Conservation (phyloP, 2,113 vertebrate species). For the Corythornis vintsioides region DNA sequence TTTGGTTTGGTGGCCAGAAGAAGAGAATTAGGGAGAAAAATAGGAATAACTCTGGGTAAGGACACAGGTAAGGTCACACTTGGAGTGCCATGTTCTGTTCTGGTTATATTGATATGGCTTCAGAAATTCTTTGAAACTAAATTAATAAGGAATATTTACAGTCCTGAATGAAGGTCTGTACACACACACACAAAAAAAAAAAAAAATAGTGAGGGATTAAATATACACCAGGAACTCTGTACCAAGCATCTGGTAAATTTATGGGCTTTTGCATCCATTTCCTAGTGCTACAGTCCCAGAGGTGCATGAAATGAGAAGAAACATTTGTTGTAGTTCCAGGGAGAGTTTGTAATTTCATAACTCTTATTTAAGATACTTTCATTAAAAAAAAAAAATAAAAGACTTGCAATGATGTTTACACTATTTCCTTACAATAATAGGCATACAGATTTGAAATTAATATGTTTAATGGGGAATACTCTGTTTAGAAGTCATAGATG, state of each 20-base stretch:
- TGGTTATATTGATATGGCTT: not conserved
- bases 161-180: not conserved
- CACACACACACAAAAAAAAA: too few relatives aligned
- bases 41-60: not conserved
- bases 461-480: not conserved
- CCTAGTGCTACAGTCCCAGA: constrained; percentile 12
- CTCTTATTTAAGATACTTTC: constrained; percentile 4
- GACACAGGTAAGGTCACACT: not conserved
- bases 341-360: constrained; percentile 24
- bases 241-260: constrained; percentile 24
- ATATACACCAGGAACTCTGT: not conserved
- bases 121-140: not conserved
- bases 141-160: not conserved
- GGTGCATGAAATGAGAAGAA: constrained; percentile 26
- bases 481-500: not conserved
- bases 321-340: constrained; percentile 30
- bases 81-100: not conserved
- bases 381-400: not conserved
- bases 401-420: not conserved
- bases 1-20: not conserved
- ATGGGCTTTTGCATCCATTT: constrained; percentile 24
- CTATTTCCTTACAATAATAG: not conserved
- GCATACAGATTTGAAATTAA: not conserved
- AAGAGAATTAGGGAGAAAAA: not conserved
- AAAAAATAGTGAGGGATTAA: not conserved